A percentile compares a stretch with the other conserved stretches of the same genome.
These are phyloP conservation scores for Yponomeuta malinellus DNA, from an alignment of 2,888 invertebrate species.

Conservation along the genomic window DNA sequence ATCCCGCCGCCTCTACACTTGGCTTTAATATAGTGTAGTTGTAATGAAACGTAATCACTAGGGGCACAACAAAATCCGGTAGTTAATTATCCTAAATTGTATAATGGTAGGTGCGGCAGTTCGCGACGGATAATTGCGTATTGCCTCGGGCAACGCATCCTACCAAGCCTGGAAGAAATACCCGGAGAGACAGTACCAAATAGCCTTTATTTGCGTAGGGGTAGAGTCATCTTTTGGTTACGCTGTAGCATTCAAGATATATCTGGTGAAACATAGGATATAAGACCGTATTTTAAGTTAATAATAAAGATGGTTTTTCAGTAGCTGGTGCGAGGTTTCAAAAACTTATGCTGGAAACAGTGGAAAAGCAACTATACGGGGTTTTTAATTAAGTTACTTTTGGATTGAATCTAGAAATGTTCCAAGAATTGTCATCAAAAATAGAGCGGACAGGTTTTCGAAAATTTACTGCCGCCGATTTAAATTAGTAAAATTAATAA, in stretches of 20 bases:
- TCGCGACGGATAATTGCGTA: conserved; percentile 45
- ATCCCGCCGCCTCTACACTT: conserved; percentile 22
- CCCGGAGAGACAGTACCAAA: neutral
- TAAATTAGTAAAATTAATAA: neutral
- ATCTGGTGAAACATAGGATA: neutral
- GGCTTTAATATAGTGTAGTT: conserved; percentile 42
- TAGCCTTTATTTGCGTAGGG: neutral
- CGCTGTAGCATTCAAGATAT: neutral
- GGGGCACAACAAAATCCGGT: conserved; percentile 66
- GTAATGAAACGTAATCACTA: conserved; percentile 69
- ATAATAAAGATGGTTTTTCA: neutral
- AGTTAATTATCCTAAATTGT: conserved; percentile 76
- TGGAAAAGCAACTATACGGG: neutral
- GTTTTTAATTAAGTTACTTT: neutral
- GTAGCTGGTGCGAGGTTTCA: neutral
- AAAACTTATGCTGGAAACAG: neutral
- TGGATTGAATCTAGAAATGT: too few species aligned
- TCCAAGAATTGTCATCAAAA: neutral
- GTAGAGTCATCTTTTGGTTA: neutral
- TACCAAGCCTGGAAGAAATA: neutral
- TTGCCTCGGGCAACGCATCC: conserved; percentile 24
- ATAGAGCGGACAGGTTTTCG: neutral
- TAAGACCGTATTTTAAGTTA: neutral
- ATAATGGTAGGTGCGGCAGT: conserved; percentile 62
- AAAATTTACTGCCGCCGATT: neutral